phyloP scores from a whole-genome alignment of 2,888 invertebrate species.

The Atherix ibis region DNA sequence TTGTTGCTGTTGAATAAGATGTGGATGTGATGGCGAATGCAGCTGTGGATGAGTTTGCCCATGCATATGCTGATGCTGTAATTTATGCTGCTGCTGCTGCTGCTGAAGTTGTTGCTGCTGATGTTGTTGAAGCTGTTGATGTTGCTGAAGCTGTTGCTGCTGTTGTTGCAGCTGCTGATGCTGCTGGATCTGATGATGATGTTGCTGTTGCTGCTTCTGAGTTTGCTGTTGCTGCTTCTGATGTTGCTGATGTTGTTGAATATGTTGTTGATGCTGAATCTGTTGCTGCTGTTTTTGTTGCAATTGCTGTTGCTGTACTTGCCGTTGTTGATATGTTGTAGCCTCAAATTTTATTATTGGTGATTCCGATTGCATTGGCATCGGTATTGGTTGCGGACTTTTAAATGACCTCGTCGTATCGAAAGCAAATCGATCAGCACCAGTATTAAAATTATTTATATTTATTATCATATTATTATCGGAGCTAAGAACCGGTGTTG shows the following conservation, averaged over 20 bases:
- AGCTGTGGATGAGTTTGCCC: conserved; percentile 14
- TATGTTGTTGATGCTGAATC: no score
- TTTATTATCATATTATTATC: conserved; percentile 23
- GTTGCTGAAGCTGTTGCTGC: conserved; percentile 16
- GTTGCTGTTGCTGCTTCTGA: conserved; percentile 21
- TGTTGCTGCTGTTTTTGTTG: no score
- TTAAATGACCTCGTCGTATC: conserved; percentile 4
- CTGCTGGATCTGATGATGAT: no score
- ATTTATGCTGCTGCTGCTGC: conserved; percentile 18
- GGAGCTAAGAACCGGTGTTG: not conserved
- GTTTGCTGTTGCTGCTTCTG: conserved; percentile 23
- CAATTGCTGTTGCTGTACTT: conserved; percentile 29
- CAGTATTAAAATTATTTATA: conserved; percentile 23
- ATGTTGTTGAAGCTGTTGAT: no score
- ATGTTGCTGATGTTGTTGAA: conserved; percentile 26
- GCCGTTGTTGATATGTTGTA: conserved; percentile 7
- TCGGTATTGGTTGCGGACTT: conserved; percentile 2
- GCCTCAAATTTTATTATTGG: conserved; percentile 4
- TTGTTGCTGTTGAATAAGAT: conserved; percentile 17
- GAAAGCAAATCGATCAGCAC: conserved; percentile 11
- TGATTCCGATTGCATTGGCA: conserved; percentile 6
- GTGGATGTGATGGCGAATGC: conserved; percentile 6
- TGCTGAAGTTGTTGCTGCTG: no score
- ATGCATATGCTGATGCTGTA: conserved; percentile 16
- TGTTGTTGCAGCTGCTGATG: conserved; percentile 17